Conservation (phyloP, 2,888 invertebrate species). For the Rhagium mordax region DNA sequence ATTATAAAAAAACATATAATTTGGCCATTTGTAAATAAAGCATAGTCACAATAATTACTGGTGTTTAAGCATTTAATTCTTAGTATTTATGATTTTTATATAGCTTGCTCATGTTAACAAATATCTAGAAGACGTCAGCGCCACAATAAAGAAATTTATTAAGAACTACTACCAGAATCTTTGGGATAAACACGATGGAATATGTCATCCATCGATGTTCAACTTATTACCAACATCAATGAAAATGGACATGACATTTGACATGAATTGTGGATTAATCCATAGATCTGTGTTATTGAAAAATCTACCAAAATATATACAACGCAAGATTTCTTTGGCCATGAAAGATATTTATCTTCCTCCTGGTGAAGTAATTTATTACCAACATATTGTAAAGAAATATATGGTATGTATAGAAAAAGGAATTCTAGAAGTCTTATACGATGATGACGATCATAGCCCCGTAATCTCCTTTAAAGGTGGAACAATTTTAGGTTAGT, state of each 20-base stretch:
- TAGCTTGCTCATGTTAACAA: constrained; percentile 58
- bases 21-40: too few relatives aligned
- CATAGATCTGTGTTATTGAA: constrained; percentile 73
- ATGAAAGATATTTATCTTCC: constrained; percentile 74
- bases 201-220: constrained; percentile 70
- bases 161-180: constrained; percentile 72
- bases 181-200: constrained; percentile 73
- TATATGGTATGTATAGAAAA: constrained; percentile 73
- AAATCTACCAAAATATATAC: constrained; percentile 72
- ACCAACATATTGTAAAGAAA: constrained; percentile 72
- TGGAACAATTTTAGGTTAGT: constrained; percentile 71
- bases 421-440: constrained; percentile 72
- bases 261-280: constrained; percentile 72
- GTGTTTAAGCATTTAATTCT: neutral
- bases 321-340: constrained; percentile 71
- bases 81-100: neutral
- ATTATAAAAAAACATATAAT: too few relatives aligned
- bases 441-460: constrained; percentile 73
- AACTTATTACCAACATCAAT: constrained; percentile 70
- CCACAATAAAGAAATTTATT: constrained; percentile 68
- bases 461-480: constrained; percentile 72
- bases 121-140: constrained; percentile 70
- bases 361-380: constrained; percentile 72
- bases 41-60: neutral
- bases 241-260: constrained; percentile 73